Evolutionary conservation across 2,797 vertebrate genomes (phyloP), one percentile per base, ranked within the genome.

Genomic region (Chanos chanos): DNA sequence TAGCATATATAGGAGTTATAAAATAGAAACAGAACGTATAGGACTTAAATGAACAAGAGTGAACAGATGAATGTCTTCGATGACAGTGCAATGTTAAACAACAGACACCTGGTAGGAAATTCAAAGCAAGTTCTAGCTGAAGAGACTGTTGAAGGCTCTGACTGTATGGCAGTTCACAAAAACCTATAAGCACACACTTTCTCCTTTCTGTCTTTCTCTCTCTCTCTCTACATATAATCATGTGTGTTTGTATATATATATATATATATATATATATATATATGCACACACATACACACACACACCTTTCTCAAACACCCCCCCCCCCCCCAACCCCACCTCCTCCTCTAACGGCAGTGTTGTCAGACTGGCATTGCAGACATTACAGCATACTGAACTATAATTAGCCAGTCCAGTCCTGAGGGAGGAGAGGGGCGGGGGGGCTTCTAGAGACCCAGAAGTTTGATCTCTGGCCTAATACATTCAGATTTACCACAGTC

Each of bases 341-440:
- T 7, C 27, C 33, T 19, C 7, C 34, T 55, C 48, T 22, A 18
- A 52, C 8, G 27, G 52, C 40, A 43, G 39, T 12, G 54, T 18
- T 34, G 16, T 49, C 64, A 75, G 49, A 39, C 19, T 9, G 49
- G 31, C 31, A 49, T 34, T 53, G 44, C 64, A 73, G 74, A 70
- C 70, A 55, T 73, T 53, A 73, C 66, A 18, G 22, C 52, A 76
- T 60, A 70, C 67, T 59, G 8, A 10, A 12, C 57, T 73, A 73
- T 68, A 59, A 54, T 58, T 68, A 73, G 57, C 3, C 53, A 9
- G 24, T 59, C 48, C 49, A 60, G 34, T 63, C 50, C 34, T 49
- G 49, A 50, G 41, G 31, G 52, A 41, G 47, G 45, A 19, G 22
- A 61, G 40, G 24, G 66, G 54, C 5, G 37, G 58, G 34, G 9